These are phyloP conservation scores for Ricordea florida DNA, from an alignment of 92 coral and sea anemone species.

Conservation along the genomic window DNA sequence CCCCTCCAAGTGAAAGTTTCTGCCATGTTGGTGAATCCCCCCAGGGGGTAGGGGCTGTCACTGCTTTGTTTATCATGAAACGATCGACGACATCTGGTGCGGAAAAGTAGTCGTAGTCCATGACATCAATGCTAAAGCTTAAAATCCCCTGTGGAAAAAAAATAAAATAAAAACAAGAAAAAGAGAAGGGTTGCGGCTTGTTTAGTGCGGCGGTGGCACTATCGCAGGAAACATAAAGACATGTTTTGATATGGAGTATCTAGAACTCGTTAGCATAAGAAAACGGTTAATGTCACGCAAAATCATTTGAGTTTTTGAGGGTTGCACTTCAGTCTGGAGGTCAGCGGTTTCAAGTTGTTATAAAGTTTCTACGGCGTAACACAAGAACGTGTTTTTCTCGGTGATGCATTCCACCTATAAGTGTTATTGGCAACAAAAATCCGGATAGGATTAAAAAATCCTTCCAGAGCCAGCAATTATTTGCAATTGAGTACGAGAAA, in stretches of 20 bases:
- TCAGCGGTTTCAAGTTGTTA: no score
- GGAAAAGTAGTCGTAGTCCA: slow-evolving; percentile 31
- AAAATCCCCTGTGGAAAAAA: slow-evolving; percentile 26
- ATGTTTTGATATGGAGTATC: no score
- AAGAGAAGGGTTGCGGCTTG: background rate
- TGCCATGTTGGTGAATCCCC: slow-evolving; percentile 10
- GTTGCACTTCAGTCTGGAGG: no score
- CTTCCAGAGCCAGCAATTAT: no score
- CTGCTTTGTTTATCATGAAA: background rate
- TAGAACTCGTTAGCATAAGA: no score
- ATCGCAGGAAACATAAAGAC: no score
- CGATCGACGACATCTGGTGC: slow-evolving; percentile 46
- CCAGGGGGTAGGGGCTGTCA: slow-evolving; percentile 18
- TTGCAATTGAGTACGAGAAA: background rate
- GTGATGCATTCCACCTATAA: background rate
- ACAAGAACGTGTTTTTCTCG: no score
- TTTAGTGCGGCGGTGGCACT: background rate
- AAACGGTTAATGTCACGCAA: no score
- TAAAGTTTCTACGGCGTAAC: no score
- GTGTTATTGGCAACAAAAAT: background rate
- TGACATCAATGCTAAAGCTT: slow-evolving; percentile 18
- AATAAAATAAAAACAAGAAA: background rate
- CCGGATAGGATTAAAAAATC: no score
- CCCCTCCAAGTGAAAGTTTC: slow-evolving; percentile 45
- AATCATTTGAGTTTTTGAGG: no score